A percentile compares a stretch with the other conserved stretches of the same genome.
Evolutionary conservation across 1,140 invertebrate species (phyloP).

Genomic region (Saccostrea echinata): DNA sequence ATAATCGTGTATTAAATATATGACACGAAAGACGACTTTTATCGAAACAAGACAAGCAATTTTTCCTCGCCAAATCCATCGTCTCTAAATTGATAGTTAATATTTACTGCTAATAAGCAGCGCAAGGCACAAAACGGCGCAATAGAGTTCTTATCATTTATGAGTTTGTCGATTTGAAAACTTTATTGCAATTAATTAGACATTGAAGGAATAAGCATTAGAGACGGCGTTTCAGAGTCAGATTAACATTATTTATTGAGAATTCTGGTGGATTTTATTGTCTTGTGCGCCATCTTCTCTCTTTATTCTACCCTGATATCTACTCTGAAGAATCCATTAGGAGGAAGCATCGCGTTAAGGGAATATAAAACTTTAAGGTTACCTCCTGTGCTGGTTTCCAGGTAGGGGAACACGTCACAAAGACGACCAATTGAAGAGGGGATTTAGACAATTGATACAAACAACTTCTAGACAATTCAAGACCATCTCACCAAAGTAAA

Average conservation of each 20-base stretch:
- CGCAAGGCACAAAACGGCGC: slow-evolving; percentile 41
- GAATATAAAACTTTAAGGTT: neutral
- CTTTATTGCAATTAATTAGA: slow-evolving; percentile 49
- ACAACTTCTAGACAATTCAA: neutral
- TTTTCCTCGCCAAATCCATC: slow-evolving; percentile 42
- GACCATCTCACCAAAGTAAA: slow-evolving; percentile 1
- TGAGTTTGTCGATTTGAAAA: slow-evolving; percentile 46
- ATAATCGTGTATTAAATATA: slow-evolving; percentile 60
- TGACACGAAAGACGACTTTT: slow-evolving; percentile 57
- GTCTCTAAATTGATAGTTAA: slow-evolving; percentile 52
- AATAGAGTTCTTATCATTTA: slow-evolving; percentile 47
- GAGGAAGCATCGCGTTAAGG: slow-evolving; percentile 1
- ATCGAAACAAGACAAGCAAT: slow-evolving; percentile 49
- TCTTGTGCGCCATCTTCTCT: slow-evolving; percentile 4
- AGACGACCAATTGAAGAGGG: slow-evolving; percentile 22
- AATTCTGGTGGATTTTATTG: slow-evolving; percentile 7
- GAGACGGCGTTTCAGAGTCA: slow-evolving; percentile 7
- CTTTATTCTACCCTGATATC: slow-evolving; percentile 34
- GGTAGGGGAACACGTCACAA: slow-evolving; percentile 1
- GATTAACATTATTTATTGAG: slow-evolving; percentile 44
- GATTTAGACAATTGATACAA: slow-evolving; percentile 7
- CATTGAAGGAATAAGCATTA: slow-evolving; percentile 36
- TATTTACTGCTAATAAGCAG: slow-evolving; percentile 38
- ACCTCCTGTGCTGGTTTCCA: neutral
- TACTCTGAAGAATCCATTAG: slow-evolving; percentile 10